Conservation (phyloP, 2,888 invertebrate species). For the Gastrophysa polygoni region DNA sequence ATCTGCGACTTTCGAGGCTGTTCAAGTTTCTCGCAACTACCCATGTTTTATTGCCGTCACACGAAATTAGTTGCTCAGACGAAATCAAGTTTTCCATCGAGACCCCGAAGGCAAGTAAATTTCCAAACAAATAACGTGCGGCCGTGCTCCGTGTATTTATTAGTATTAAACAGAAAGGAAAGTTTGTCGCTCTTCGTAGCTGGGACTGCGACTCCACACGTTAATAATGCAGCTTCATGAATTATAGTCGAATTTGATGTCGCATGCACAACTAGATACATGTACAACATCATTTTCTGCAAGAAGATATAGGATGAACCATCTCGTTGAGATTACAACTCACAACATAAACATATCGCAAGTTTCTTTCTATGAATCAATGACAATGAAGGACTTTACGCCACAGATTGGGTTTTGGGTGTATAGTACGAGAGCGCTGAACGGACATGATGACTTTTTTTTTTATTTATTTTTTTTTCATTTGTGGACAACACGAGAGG, state of each 20-base stretch:
- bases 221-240: slow-evolving; percentile 50
- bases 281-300: too few relatives aligned
- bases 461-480: too few relatives aligned
- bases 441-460: too few relatives aligned
- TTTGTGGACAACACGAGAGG: too few relatives aligned
- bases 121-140: slow-evolving; percentile 1
- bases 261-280: slow-evolving; percentile 45
- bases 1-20: not conserved
- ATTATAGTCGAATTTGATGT: slow-evolving; percentile 54
- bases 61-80: not conserved
- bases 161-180: slow-evolving; percentile 35
- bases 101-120: not conserved
- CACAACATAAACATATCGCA: too few relatives aligned
- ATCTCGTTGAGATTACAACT: too few relatives aligned
- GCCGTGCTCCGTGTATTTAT: slow-evolving; percentile 25
- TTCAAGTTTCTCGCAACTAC: not conserved
- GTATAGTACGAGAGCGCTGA: too few relatives aligned
- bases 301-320: too few relatives aligned
- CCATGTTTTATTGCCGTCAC: not conserved
- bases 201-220: slow-evolving; percentile 38
- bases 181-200: slow-evolving; percentile 38
- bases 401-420: too few relatives aligned
- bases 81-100: not conserved
- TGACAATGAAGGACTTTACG: too few relatives aligned
- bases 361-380: too few relatives aligned